Conservation (phyloP, 2,113 vertebrate species). For the Corythoichthys intestinalis region DNA sequence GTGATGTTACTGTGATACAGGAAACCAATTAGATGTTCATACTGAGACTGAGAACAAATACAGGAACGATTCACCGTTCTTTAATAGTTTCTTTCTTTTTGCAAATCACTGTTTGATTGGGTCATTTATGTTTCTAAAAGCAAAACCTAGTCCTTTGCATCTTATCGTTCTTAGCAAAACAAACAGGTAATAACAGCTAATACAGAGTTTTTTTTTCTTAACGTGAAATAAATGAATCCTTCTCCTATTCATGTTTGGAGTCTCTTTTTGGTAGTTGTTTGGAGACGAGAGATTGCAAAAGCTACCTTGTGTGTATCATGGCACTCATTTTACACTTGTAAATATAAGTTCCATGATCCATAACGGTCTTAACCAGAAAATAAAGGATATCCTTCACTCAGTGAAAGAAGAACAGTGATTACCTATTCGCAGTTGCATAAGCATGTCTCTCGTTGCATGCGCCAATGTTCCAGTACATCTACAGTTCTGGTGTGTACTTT, state of each 20-base stretch:
- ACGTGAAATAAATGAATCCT: background rate
- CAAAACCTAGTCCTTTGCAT: background rate
- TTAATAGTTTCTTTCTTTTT: background rate
- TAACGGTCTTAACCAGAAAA: slow-evolving; percentile 26
- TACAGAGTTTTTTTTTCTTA: background rate
- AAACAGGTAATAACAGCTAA: background rate
- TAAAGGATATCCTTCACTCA: slow-evolving; percentile 21
- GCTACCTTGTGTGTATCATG: slow-evolving; percentile 30
- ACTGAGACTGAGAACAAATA: slow-evolving; percentile 7
- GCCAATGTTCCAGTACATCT: slow-evolving; percentile 9
- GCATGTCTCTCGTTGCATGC: background rate
- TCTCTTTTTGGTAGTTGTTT: slow-evolving; percentile 1
- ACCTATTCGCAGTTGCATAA: slow-evolving; percentile 12
- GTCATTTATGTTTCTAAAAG: background rate
- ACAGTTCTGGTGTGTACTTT: slow-evolving; percentile 16
- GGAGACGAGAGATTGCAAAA: slow-evolving; percentile 24
- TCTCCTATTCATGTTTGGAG: background rate
- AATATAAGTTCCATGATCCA: slow-evolving; percentile 18
- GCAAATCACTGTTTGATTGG: background rate
- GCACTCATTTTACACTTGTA: slow-evolving; percentile 32
- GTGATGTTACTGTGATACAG: slow-evolving; percentile 8
- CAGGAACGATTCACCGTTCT: background rate
- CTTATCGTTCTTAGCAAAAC: background rate
- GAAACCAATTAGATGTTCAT: slow-evolving; percentile 5
- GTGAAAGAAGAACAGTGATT: slow-evolving; percentile 24